Evolutionary conservation across 1,140 invertebrate species (phyloP).

Genomic region (Drosophila fuyamai): DNA sequence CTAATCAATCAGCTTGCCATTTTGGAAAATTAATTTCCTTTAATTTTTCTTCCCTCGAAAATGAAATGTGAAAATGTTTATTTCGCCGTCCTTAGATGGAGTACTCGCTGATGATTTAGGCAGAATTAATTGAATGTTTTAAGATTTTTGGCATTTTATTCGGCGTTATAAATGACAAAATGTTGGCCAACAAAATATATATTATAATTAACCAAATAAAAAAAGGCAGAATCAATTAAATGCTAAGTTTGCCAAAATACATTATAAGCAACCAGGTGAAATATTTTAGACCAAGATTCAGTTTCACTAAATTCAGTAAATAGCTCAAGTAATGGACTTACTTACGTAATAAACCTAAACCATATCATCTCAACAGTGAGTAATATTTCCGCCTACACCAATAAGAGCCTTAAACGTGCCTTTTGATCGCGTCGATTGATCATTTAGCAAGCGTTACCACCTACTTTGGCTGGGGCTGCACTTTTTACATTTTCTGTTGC

Average conservation of each 20-base stretch:
- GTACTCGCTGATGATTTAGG: conserved; percentile 11
- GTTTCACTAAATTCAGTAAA: conserved; percentile 13
- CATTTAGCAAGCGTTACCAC: conserved; percentile 58
- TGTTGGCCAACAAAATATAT: conserved; percentile 17
- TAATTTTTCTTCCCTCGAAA: conserved; percentile 58
- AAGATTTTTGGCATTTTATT: conserved; percentile 39
- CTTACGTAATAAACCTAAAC: conserved; percentile 62
- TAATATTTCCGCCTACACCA: conserved; percentile 54
- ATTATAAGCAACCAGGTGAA: conserved; percentile 16
- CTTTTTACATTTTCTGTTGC: conserved; percentile 54
- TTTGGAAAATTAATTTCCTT: conserved; percentile 69
- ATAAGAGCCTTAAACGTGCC: conserved; percentile 60
- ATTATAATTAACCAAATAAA: too few species aligned
- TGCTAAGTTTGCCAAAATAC: background rate
- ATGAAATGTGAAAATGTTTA: conserved; percentile 60
- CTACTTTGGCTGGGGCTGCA: conserved; percentile 16
- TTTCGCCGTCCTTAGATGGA: background rate
- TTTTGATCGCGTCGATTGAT: conserved; percentile 78
- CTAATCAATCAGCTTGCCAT: conserved; percentile 74
- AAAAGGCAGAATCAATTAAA: too few species aligned
- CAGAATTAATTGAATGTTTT: conserved; percentile 75
- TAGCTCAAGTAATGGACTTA: conserved; percentile 18
- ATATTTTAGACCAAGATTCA: conserved; percentile 3
- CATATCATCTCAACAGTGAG: conserved; percentile 54
- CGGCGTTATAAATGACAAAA: conserved; percentile 41